Evolutionary conservation across 2,113 vertebrate genomes (phyloP), one percentile per base, ranked within the genome.

Genomic region (Nansenia antarctica): DNA sequence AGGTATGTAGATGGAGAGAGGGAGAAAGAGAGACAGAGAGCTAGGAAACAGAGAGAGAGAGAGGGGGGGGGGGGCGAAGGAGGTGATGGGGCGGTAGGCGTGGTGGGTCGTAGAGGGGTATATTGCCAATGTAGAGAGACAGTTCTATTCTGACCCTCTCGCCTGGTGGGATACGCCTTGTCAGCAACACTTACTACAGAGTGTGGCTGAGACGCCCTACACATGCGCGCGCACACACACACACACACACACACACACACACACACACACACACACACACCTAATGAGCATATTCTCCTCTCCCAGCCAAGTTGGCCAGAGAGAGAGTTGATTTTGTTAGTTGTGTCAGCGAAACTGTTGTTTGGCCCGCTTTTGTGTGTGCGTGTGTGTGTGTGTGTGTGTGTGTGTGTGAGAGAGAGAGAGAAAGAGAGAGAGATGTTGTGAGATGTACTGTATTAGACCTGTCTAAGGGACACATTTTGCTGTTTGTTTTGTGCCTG

Each of bases 401-500:
- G 14, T 32, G n/a, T 65, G 39, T 30, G 24, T 63, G 15, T 39
- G 22, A 15, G 30, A 9, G 30, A 42, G 22, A 53, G 68, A 60
- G 20, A 45, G 69, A 22, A 62, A 58, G 68, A 67, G 69, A 62
- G 63, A 55, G 72, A 37, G 66, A 84, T 83, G 65, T 77, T 86
- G 27, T 49, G 69, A 81, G 79, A 88, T 37, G 35, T 37, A 11
- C 5, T 81, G 76, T 77, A 86, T 87, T 81, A 80, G 73, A 74
- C 76, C 72, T 69, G 85, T 86, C 85, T 74, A 73, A 69, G 80
- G 81, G 85, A 85, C 80, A 85, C 31, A 34, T 11, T 84, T 69
- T 76, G 79, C 78, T 86, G 85, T 86, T 89, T 88, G 84, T 87
- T 90, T 83, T 81, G 81, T 86, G 79, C 69, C 57, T 85, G 87